A percentile compares a stretch with the other conserved stretches of the same genome.
phyloP scores from a whole-genome alignment of 37 sponge, comb jelly and placozoan species.

The Spongilla lacustris region DNA sequence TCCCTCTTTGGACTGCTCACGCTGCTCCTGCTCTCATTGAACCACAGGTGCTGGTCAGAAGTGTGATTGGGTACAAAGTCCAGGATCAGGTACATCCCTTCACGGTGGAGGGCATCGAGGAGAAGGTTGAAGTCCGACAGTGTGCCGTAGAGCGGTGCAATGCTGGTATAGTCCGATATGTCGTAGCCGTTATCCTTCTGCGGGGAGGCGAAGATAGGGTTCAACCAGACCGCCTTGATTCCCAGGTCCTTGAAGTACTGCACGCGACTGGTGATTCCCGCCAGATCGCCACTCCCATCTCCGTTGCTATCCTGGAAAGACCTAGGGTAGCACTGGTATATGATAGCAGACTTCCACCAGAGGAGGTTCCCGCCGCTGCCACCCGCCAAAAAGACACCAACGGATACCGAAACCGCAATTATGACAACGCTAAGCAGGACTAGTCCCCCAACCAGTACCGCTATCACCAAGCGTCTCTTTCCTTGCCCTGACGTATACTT shows the following conservation, averaged over 20 bases:
- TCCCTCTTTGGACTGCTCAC: slow-evolving; percentile 67
- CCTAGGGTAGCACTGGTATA: slow-evolving; percentile 90
- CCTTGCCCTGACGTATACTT: neutral
- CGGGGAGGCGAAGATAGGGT: slow-evolving; percentile 86
- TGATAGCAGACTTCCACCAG: slow-evolving; percentile 87
- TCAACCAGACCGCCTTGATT: slow-evolving; percentile 80
- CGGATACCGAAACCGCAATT: neutral
- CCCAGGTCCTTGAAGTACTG: slow-evolving; percentile 72
- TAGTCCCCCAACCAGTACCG: neutral
- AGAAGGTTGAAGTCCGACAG: slow-evolving; percentile 68
- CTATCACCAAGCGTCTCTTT: neutral
- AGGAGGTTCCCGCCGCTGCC: neutral
- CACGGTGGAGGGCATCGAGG: slow-evolving; percentile 50
- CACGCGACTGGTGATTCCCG: slow-evolving; percentile 59
- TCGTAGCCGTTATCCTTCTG: slow-evolving; percentile 86
- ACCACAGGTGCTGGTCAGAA: slow-evolving; percentile 87
- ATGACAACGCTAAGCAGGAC: neutral
- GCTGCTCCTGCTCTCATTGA: slow-evolving; percentile 72
- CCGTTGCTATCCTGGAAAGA: slow-evolving; percentile 84
- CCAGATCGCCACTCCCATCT: slow-evolving; percentile 84
- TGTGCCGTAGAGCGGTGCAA: slow-evolving; percentile 72
- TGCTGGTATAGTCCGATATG: slow-evolving; percentile 68
- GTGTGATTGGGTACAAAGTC: slow-evolving; percentile 96
- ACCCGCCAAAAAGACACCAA: slow-evolving; percentile 21
- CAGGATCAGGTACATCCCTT: slow-evolving; percentile 67